Percentiles rank a stretch among this genome's conserved stretches.
These are phyloP conservation scores for Nesogale talazaci DNA, from an alignment of 2,113 vertebrate genomes.

Conservation along the genomic window DNA sequence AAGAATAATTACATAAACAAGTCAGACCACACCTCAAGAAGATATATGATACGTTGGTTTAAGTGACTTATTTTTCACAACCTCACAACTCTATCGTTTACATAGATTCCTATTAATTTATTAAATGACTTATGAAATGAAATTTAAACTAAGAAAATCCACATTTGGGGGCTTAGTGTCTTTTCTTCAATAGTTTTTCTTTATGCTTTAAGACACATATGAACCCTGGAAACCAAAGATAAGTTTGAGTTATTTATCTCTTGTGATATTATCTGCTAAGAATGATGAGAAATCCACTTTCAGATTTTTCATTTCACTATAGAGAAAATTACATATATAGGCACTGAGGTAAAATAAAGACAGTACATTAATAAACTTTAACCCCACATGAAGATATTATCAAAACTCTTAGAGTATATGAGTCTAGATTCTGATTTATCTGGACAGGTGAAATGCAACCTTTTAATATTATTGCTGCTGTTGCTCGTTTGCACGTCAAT, in stretches of 20 bases:
- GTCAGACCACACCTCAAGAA: background rate
- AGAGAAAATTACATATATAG: constrained; percentile 18
- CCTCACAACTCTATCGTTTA: background rate
- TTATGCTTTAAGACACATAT: constrained; percentile 23
- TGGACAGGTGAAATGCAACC: background rate
- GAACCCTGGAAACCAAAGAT: background rate
- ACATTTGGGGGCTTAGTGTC: constrained; percentile 1
- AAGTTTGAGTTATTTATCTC: background rate
- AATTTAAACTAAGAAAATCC: background rate
- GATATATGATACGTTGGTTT: background rate
- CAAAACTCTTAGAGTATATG: background rate
- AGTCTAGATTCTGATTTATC: constrained; percentile 18
- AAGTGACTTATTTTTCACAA: background rate
- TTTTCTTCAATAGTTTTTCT: constrained; percentile 38
- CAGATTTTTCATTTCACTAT: constrained; percentile 26
- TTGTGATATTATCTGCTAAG: background rate
- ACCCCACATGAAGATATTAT: background rate
- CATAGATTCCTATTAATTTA: background rate
- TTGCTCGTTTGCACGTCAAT: background rate
- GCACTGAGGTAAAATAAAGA: background rate
- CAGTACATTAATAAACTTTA: background rate
- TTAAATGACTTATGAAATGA: constrained; percentile 21
- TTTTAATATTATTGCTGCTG: background rate
- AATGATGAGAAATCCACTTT: background rate
- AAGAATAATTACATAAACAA: too few species aligned